A percentile compares a stretch with the other conserved stretches of the same genome.
Conservation (phyloP, 1,140 invertebrate genomes). For the Colletes latitarsis region DNA sequence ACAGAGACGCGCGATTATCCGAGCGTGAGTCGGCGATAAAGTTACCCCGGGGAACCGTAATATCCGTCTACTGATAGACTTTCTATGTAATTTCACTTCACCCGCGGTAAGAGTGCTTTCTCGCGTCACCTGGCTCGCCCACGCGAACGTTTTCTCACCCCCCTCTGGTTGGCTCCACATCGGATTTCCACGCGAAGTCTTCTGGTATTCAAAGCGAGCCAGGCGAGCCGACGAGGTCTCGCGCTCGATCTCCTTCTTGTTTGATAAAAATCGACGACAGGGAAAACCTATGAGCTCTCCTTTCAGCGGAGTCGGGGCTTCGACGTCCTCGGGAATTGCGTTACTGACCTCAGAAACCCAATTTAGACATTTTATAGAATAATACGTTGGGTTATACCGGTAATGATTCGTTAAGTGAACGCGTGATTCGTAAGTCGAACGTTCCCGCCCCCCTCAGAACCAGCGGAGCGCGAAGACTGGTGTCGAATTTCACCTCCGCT, state of each 20-base stretch:
- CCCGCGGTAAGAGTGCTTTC: conserved; percentile 19
- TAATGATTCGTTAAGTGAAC: too few relatives aligned
- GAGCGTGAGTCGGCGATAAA: conserved; percentile 48
- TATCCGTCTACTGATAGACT: conserved; percentile 57
- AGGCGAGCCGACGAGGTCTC: not conserved
- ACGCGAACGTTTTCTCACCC: conserved; percentile 1
- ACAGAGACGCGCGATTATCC: conserved; percentile 36
- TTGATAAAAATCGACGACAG: not conserved
- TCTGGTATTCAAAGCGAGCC: conserved; percentile 3
- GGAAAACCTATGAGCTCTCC: not conserved
- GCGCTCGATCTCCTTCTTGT: not conserved
- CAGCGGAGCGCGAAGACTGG: too few relatives aligned
- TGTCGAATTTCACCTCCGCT: too few relatives aligned
- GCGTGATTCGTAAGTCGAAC: too few relatives aligned
- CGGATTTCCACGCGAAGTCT: conserved; percentile 12
- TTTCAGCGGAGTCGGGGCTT: not conserved
- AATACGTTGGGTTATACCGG: too few relatives aligned
- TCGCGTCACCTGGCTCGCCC: not conserved
- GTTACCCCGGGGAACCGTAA: conserved; percentile 43
- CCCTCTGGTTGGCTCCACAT: conserved; percentile 11
- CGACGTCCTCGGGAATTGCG: too few relatives aligned
- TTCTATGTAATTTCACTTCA: conserved; percentile 51
- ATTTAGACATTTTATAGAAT: too few relatives aligned
- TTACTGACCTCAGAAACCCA: too few relatives aligned
- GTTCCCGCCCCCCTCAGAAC: too few relatives aligned